Percentiles rank a stretch among this genome's conserved stretches.
phyloP scores from a whole-genome alignment of 1,140 invertebrate genomes.

The Trichonephila clavipes region DNA sequence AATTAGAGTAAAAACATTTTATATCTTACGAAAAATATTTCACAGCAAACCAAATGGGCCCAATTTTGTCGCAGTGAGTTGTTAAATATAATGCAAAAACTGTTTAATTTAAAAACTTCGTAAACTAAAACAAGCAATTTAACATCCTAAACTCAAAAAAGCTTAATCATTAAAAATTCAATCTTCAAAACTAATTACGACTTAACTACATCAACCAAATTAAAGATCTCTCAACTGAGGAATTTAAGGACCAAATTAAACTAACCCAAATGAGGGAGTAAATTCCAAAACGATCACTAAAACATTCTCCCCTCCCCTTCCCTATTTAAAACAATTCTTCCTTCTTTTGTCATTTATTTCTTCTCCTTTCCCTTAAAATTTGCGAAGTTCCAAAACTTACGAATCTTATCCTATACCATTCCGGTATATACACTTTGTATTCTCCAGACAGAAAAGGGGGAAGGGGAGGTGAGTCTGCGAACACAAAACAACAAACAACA shows the following conservation, averaged over 20 bases:
- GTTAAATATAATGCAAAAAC: too few species aligned
- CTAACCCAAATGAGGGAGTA: background rate
- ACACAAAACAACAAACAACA: constrained; percentile 18
- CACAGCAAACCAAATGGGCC: too few species aligned
- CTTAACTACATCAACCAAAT: too few species aligned
- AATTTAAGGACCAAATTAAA: background rate
- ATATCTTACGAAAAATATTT: too few species aligned
- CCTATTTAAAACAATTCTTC: background rate
- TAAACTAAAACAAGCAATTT: too few species aligned
- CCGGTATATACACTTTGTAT: background rate
- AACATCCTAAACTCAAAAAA: too few species aligned
- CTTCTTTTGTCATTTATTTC: background rate
- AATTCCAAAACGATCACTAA: background rate
- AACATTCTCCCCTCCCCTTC: background rate
- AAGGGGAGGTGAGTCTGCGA: too few species aligned
- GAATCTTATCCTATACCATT: constrained; percentile 11
- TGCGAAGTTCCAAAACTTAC: background rate
- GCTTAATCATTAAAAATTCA: too few species aligned
- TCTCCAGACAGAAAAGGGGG: background rate
- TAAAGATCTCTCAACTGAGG: background rate
- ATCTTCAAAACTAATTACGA: too few species aligned
- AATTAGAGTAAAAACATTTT: too few species aligned
- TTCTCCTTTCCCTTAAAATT: background rate
- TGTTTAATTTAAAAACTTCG: too few species aligned
- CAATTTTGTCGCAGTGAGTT: too few species aligned